Base-by-base conservation (phyloP, 2,888 invertebrate genomes). In the Mythimna albipuncta region DNA sequence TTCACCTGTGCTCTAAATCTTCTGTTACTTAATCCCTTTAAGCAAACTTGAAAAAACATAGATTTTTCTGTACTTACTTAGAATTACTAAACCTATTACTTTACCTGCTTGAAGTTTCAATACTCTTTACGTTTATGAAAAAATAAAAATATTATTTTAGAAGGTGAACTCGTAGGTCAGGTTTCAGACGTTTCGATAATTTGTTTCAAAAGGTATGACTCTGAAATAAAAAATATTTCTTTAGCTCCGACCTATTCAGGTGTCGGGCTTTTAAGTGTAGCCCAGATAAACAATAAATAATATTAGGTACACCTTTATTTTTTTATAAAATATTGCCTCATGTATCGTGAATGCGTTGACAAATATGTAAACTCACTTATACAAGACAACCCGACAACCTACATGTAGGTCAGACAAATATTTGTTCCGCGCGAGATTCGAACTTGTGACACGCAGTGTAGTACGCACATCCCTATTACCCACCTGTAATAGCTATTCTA, bases 1-100 rank as follows among this genome's bases (percentile, higher is more conserved):
- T 19, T 52, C 69, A 66, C 54, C 72, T 72, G 64, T 55, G 76
- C 41, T 69, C n/a, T 11, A 16, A 47, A 44, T 52, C n/a, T 44
- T 75, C 21, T 44, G 11, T 16, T 44, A n/a, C 10, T 7, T 61
- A 19, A 44, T 16, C 6, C 16, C n/a, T 13, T 57, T 57, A 16
- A 62, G 38, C 1, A n/a, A 38, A 38, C 11, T 16, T 55, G 6
- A 69, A 55, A 4, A 2, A 69, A 55, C 2, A 2, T 67, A 10
- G 6, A 54, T 38, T 38, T 6, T 13, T 38, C 6, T 66, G 16
- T 26, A 35, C 16, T 44, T 26, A 21, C 16, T 44, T 26, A 21
- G 1, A 38, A 52, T n/a, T 16, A 35, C 11, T 19, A 52, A n/a
- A n/a, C 16, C 10, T 58, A 58, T 6, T n/a, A 16, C n/a, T 6